Percentiles rank a stretch among this genome's conserved stretches.
Evolutionary conservation across 2,888 invertebrate genomes (phyloP).

Genomic region (Eustalomyia histrio): DNA sequence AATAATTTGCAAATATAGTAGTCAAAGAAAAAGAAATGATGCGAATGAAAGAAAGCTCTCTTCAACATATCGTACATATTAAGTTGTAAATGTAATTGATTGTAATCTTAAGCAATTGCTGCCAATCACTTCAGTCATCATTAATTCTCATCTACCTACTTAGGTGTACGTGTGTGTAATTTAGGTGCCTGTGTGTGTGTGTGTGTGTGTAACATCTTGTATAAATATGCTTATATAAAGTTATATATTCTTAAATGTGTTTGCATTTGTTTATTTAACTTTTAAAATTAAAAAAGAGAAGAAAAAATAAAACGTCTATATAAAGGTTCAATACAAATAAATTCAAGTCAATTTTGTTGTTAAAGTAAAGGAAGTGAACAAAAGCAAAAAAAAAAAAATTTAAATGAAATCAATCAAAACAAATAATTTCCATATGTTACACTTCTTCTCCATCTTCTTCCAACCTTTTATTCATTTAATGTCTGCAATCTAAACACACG

Average conservation of each 20-base stretch:
- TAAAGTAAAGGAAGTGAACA: conserved; percentile 13
- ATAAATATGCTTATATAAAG: not conserved
- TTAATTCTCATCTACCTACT: conserved; percentile 16
- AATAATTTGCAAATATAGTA: not conserved
- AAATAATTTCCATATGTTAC: conserved; percentile 41
- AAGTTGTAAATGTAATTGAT: conserved; percentile 58
- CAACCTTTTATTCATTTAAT: not conserved
- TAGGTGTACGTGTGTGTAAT: not conserved
- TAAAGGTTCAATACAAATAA: conserved; percentile 64
- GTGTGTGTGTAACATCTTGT: not conserved
- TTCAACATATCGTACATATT: conserved; percentile 23
- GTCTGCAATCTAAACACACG: not conserved
- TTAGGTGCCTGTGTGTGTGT: conserved; percentile 16
- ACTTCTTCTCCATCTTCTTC: not conserved
- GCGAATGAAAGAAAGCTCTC: not conserved
- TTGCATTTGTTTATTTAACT: conserved; percentile 64
- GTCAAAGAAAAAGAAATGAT: not conserved
- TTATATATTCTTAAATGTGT: not conserved
- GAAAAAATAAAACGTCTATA: conserved; percentile 23
- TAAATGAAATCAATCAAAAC: conserved; percentile 45
- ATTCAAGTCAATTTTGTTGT: conserved; percentile 63
- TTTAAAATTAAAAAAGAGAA: conserved; percentile 41
- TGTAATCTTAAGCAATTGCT: conserved; percentile 52
- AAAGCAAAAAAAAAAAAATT: not conserved
- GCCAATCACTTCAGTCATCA: conserved; percentile 50